phyloP scores from a whole-genome alignment of 2,888 invertebrate genomes.

The Diaperis boleti region DNA sequence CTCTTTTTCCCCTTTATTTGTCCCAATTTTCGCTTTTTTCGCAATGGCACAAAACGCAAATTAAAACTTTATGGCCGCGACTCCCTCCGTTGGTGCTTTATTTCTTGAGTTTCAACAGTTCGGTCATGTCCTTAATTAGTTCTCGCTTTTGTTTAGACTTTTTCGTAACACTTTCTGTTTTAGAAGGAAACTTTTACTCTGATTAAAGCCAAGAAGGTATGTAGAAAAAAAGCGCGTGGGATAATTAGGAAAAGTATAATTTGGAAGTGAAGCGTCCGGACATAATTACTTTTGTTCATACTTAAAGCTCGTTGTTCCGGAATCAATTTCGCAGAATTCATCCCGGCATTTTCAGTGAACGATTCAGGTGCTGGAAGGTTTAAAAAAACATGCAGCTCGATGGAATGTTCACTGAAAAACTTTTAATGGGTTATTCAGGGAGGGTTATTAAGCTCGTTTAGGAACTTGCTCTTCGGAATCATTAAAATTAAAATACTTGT shows the following conservation, averaged over 20 bases:
- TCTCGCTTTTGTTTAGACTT: slow-evolving; percentile 10
- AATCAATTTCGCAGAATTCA: background rate
- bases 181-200: slow-evolving; percentile 36
- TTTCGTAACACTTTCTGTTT: slow-evolving; percentile 20
- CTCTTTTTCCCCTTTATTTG: slow-evolving; percentile 34
- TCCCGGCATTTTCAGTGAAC: slow-evolving; percentile 1
- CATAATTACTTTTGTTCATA: slow-evolving; percentile 33
- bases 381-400: too few relatives aligned
- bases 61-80: slow-evolving; percentile 32
- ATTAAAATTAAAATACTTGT: too few relatives aligned
- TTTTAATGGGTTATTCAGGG: too few relatives aligned
- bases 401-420: too few relatives aligned
- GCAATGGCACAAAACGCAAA: slow-evolving; percentile 13
- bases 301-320: background rate
- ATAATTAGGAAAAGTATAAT: slow-evolving; percentile 38
- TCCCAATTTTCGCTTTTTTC: slow-evolving; percentile 22
- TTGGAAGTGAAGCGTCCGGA: slow-evolving; percentile 32
- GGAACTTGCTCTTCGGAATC: too few relatives aligned
- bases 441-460: too few relatives aligned
- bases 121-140: slow-evolving; percentile 26
- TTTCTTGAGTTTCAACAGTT: slow-evolving; percentile 29
- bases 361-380: too few relatives aligned
- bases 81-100: slow-evolving; percentile 21
- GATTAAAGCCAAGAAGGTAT: slow-evolving; percentile 33
- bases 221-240: slow-evolving; percentile 22